Evolutionary conservation across 2,797 vertebrate genomes (phyloP).

Genomic region (Heteromormyrus szaboi): DNA sequence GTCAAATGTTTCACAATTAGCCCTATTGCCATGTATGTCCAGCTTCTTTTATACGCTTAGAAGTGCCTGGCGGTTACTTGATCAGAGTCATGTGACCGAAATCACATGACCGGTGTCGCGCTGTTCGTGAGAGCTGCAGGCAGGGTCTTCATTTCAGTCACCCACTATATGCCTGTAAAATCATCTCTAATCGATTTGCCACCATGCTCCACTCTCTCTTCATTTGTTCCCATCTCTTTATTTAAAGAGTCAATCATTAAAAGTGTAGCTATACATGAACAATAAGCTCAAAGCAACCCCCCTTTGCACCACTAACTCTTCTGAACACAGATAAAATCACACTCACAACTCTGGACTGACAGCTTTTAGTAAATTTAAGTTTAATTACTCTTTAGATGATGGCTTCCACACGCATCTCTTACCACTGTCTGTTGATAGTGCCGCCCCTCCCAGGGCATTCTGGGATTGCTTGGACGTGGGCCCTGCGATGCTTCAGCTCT

Average conservation of each 20-base stretch:
- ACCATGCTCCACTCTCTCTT: neutral
- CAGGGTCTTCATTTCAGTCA: neutral
- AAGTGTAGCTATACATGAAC: neutral
- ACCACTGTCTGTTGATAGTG: neutral
- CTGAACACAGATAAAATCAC: neutral
- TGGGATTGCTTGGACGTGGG: neutral
- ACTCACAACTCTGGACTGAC: neutral
- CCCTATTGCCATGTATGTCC: neutral
- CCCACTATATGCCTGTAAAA: neutral
- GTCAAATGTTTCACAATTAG: neutral
- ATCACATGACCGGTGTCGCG: neutral
- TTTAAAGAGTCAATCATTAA: neutral
- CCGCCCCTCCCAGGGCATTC: neutral
- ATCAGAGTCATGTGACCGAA: neutral
- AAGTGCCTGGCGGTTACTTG: neutral
- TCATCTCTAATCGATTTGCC: neutral
- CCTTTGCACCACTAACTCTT: neutral
- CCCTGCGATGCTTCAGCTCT: neutral
- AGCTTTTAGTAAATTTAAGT: neutral
- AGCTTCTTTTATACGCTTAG: neutral
- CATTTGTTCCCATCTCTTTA: neutral
- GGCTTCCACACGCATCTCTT: neutral
- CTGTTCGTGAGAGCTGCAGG: neutral
- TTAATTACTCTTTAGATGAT: neutral
- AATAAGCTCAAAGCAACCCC: neutral